A percentile compares a stretch with the other conserved stretches of the same genome.
Conservation (phyloP, 2,888 invertebrate species). For the Heliothis peltigera region DNA sequence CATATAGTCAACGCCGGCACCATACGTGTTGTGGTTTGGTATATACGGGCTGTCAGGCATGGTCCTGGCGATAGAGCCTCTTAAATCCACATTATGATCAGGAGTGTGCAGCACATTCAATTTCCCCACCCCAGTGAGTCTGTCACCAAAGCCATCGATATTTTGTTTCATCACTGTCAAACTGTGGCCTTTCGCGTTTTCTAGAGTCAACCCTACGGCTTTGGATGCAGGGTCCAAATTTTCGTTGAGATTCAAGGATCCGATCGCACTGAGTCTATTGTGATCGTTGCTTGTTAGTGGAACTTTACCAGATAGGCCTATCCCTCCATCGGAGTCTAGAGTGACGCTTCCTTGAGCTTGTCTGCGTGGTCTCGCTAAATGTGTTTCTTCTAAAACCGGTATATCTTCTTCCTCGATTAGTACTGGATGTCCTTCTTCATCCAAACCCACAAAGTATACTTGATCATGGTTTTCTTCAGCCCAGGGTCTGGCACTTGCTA, state of each 20-base stretch:
- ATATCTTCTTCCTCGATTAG: constrained; percentile 8
- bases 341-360: constrained; percentile 36
- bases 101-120: constrained; percentile 30
- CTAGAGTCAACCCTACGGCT: constrained; percentile 36
- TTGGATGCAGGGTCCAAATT: constrained; percentile 20
- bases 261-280: constrained; percentile 38
- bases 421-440: constrained; percentile 13
- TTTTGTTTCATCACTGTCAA: constrained; percentile 26
- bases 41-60: constrained; percentile 32
- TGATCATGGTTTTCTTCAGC: constrained; percentile 13
- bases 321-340: constrained; percentile 39
- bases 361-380: constrained; percentile 27
- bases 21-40: constrained; percentile 50
- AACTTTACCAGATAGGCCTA: constrained; percentile 24
- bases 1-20: constrained; percentile 53
- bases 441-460: constrained; percentile 13
- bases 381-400: background rate
- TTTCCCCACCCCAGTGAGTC: constrained; percentile 31
- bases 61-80: constrained; percentile 45
- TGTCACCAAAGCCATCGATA: constrained; percentile 19
- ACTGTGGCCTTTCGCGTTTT: constrained; percentile 36
- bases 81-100: constrained; percentile 35
- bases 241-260: constrained; percentile 17
- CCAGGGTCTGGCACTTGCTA: constrained; percentile 34
- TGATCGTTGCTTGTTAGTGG: constrained; percentile 31